Percentiles rank a stretch among this genome's conserved stretches.
Conservation (phyloP, 2,888 invertebrate species). For the Pseudococcus longispinus region DNA sequence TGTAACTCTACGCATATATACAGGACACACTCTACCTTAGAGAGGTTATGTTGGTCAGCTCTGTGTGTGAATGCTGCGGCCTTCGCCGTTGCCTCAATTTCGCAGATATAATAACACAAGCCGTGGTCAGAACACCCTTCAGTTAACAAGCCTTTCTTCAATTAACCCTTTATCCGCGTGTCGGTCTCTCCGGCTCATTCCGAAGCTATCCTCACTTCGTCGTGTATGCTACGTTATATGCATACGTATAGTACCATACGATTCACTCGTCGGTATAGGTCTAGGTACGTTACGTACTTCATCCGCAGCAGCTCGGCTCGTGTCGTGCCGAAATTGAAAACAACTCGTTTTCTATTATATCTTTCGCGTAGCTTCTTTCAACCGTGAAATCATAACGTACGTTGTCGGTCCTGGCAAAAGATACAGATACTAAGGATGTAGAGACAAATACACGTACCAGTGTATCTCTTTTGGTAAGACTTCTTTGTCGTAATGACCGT, state of each 20-base stretch:
- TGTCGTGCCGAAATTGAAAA: background rate
- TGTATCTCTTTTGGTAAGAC: background rate
- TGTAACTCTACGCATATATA: background rate
- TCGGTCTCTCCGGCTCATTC: background rate
- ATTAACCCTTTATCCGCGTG: constrained; percentile 5
- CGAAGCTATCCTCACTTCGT: background rate
- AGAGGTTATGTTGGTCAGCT: background rate
- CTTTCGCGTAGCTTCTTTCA: background rate
- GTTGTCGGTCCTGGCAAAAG: background rate
- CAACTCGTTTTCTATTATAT: background rate
- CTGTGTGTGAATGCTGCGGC: background rate
- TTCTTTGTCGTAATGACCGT: background rate
- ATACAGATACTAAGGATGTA: background rate
- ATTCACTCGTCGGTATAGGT: too few relatives aligned
- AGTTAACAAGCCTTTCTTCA: constrained; percentile 22
- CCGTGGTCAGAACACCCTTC: background rate
- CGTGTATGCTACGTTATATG: background rate
- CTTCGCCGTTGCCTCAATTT: background rate
- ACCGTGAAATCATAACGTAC: background rate
- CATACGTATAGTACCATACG: too few relatives aligned
- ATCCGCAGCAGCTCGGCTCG: too few relatives aligned
- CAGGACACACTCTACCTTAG: background rate
- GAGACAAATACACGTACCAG: background rate
- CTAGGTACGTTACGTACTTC: too few relatives aligned
- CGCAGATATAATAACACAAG: background rate